phyloP scores from a whole-genome alignment of 2,797 vertebrate genomes.

The Alauda arvensis region DNA sequence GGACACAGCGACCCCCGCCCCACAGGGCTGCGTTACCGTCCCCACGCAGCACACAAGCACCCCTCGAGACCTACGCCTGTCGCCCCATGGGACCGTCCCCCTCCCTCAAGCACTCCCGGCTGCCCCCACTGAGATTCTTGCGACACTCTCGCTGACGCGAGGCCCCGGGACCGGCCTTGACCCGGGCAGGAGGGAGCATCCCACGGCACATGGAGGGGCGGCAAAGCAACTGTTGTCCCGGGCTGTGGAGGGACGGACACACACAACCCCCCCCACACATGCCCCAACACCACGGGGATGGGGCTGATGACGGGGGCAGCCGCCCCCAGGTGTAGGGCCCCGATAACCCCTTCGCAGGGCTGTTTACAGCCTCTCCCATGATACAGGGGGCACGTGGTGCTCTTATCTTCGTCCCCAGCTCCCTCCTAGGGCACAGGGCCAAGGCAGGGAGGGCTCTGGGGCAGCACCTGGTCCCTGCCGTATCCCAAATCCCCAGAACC shows the following conservation, averaged over 20 bases:
- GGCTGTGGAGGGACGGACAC: not conserved
- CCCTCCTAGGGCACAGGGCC: not conserved
- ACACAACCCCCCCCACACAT: too few relatives aligned
- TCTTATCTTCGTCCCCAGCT: not conserved
- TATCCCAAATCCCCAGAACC: not conserved
- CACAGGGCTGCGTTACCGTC: accelerated
- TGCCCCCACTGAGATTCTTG: not conserved
- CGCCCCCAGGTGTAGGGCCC: not conserved
- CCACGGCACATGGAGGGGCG: not conserved
- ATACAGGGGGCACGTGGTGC: accelerated
- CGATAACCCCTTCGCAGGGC: not conserved
- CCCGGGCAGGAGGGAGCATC: not conserved
- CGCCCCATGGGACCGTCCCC: too few relatives aligned
- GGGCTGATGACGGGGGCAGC: not conserved
- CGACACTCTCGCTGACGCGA: not conserved
- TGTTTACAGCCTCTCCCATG: not conserved
- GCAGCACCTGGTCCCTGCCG: accelerated
- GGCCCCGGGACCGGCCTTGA: not conserved
- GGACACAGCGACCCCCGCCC: not conserved
- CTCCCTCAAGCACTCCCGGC: not conserved
- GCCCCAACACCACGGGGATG: accelerated
- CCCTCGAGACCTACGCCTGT: accelerated
- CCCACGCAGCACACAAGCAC: accelerated
- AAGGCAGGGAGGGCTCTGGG: not conserved
- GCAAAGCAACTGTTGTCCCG: accelerated